Evolutionary conservation across 2,113 vertebrate genomes (phyloP).

Genomic region (Cynocephalus volans): DNA sequence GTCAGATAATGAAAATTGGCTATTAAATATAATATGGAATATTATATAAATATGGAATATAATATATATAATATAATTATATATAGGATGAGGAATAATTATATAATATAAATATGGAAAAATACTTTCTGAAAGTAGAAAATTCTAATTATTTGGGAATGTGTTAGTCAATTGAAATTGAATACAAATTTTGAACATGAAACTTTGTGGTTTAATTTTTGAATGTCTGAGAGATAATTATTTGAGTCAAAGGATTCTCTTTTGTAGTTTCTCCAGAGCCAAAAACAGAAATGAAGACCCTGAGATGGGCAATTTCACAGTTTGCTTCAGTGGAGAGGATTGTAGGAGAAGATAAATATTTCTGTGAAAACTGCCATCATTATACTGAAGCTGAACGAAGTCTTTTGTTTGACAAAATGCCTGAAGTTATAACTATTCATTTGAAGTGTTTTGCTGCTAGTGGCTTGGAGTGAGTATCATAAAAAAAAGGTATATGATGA

Average conservation of each 20-base stretch:
- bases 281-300: slow-evolving; percentile 96
- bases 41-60: too few species aligned
- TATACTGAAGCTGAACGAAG: slow-evolving; percentile 98
- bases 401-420: slow-evolving; percentile 98
- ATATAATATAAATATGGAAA: neutral
- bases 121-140: slow-evolving; percentile 19
- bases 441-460: slow-evolving; percentile 99
- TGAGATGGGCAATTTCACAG: slow-evolving; percentile 98
- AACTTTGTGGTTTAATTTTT: slow-evolving; percentile 52
- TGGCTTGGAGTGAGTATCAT: slow-evolving; percentile 94
- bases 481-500: slow-evolving; percentile 59
- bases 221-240: neutral
- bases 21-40: neutral
- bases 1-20: neutral
- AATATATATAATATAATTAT: too few species aligned
- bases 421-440: slow-evolving; percentile 98
- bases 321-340: slow-evolving; percentile 99
- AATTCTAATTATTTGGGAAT: slow-evolving; percentile 13
- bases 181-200: slow-evolving; percentile 22
- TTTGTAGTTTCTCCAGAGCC: slow-evolving; percentile 97
- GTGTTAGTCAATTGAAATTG: slow-evolving; percentile 26
- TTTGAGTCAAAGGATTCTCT: slow-evolving; percentile 76
- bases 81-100: too few species aligned
- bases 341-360: slow-evolving; percentile 98
- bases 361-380: slow-evolving; percentile 98